phyloP scores from a whole-genome alignment of 2,888 invertebrate genomes.

The Tyria jacobaeae region DNA sequence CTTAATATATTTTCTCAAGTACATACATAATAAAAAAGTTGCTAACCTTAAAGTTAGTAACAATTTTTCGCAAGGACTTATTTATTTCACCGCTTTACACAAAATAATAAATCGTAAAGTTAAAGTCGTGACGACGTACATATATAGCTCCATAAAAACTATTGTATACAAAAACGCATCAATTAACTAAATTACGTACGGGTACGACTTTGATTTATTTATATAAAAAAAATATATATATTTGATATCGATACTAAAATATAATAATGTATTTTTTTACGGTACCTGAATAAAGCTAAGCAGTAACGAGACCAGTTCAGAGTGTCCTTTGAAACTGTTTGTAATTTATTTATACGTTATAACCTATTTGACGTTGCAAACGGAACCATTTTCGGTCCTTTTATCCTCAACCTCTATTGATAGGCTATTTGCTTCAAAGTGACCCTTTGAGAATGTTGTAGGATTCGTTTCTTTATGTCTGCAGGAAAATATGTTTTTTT shows the following conservation, averaged over 20 bases:
- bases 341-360: constrained; percentile 3
- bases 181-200: too few relatives aligned
- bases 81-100: too few relatives aligned
- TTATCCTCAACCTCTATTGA: constrained; percentile 11
- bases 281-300: neutral
- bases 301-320: constrained; percentile 5
- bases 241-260: neutral
- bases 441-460: constrained; percentile 20
- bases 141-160: too few relatives aligned
- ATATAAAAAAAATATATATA: too few relatives aligned
- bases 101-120: too few relatives aligned
- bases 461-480: neutral
- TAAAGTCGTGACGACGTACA: too few relatives aligned
- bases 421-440: constrained; percentile 24
- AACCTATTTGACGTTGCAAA: constrained; percentile 1
- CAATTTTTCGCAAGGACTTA: too few relatives aligned
- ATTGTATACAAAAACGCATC: too few relatives aligned
- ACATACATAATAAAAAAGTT: too few relatives aligned
- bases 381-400: constrained; percentile 4
- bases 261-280: neutral
- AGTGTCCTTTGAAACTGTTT: constrained; percentile 15
- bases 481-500: neutral
- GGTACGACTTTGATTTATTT: too few relatives aligned
- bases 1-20: too few relatives aligned
- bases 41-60: too few relatives aligned